Base-by-base conservation (phyloP, 1,140 invertebrate species). In the Drosophila fuyamai region DNA sequence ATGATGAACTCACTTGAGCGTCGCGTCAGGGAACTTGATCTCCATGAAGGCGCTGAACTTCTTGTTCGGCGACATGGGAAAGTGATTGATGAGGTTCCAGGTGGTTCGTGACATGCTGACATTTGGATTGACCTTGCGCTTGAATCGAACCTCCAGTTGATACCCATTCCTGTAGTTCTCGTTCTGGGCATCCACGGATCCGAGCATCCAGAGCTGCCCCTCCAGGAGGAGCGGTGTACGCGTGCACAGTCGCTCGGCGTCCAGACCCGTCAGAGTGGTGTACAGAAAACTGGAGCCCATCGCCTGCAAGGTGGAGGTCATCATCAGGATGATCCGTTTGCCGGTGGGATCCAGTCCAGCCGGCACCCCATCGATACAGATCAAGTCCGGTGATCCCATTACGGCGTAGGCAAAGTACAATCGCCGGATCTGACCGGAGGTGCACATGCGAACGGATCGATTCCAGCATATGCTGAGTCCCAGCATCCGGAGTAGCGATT, bases 361-460 rank as follows among this genome's bases (percentile, higher is more conserved):
- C 0, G 96, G 96, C 1, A 96, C 43, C 0, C 85, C 86, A 38
- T 89, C 84, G 9, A 89, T 43, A 8, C 63, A 75, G 4, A 76
- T 23, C 1, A 89, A 10, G 6, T 51, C 0, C 5, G 97, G 97
- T 91, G 97, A 95, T 5, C 97, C 97, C 71, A 97, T 96, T 27
- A 98, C 94, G 3, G 97, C 97, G 62, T 98, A 96, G n/a, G 96
- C 97, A 43, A 98, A 96, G 35, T 95, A 97, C 0, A 98, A 92
- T 81, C 97, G 97, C 35, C 97, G 93, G 91, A 97, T 97, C 93
- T 98, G 97, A 1, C 97, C 97, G 8, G 97, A 96, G 46, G 97
- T 97, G 41, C 78, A 89, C 5, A 35, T 6, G 0, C 27, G 18
- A 0, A 79, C 16, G 3, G 54, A 29, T 10, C 62, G 62, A 2